phyloP scores from a whole-genome alignment of 2,113 vertebrate genomes.

The Thryonomys swinderianus region DNA sequence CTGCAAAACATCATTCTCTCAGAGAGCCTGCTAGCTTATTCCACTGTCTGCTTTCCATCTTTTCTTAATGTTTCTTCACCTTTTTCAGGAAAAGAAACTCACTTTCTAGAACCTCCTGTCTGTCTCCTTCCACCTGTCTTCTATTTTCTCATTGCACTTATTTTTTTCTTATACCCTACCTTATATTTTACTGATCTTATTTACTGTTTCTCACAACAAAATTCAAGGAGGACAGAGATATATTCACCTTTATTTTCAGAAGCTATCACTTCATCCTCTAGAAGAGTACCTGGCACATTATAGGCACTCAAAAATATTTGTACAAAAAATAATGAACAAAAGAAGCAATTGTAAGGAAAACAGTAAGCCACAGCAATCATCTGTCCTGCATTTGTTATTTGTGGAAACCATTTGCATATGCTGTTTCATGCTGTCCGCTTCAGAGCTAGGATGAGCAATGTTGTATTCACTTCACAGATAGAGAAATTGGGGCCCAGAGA shows the following conservation, averaged over 20 bases:
- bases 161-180: neutral
- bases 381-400: neutral
- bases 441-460: neutral
- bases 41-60: neutral
- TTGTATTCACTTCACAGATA: neutral
- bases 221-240: neutral
- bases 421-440: neutral
- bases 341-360: neutral
- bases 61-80: neutral
- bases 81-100: neutral
- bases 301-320: neutral
- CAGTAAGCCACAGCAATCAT: neutral
- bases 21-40: neutral
- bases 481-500: conserved; percentile 7
- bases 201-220: neutral
- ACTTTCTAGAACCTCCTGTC: neutral
- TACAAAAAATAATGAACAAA: neutral
- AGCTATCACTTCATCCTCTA: neutral
- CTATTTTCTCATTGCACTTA: neutral
- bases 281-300: neutral
- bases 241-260: conserved; percentile 30
- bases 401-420: neutral
- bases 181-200: neutral
- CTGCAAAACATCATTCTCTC: neutral
- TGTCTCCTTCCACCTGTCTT: neutral